Base-by-base conservation (phyloP, 1,140 invertebrate genomes). In the Sitophilus oryzae region DNA sequence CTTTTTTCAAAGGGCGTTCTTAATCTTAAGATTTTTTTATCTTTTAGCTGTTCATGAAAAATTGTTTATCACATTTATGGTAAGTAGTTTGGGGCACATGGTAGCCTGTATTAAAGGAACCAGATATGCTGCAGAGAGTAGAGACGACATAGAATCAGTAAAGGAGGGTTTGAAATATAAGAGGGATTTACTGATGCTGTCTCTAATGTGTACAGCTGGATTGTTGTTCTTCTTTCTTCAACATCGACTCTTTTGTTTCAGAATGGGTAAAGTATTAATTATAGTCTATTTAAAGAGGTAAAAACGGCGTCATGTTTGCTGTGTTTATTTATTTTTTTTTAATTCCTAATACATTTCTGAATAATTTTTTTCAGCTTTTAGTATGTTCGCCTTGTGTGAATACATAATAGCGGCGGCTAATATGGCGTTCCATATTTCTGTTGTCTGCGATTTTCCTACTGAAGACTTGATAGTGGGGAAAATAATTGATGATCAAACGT, bases 21-120 rank as follows among this genome's bases (percentile, higher is more conserved):
- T 18, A 3, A 8, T 19, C 4, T 18, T n/a, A n/a, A n/a, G n/a
- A n/a, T n/a, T n/a, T n/a, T n/a, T n/a, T n/a, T 36, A 63, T 60
- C 61, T 57, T 58, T 57, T 74, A 93, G 90, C 89, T 64, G 76
- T 93, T 42, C 91, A 93, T 73, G 91, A 93, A 71, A 91, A 93
- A 73, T 86, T 94, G 64, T 94, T 95, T 74, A 89, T 94, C 61
- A 78, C 85, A 49, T 95, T 95, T 71, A 94, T 95, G 91, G 74
- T 91, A 56, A 84, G 86, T 52, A 90, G 89, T 22, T 72, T 93
- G 50, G 79, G 81, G 52, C 90, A 93, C 66, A 93, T 93, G 91
- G 72, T 93, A 59, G 81, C 80, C 44, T 77, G 77, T 51, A 77
- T 84, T 57, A 77, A 77, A 68, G 66, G 75, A 16, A 71, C 73